Evolutionary conservation across 2,113 vertebrate genomes (phyloP).

Genomic region (Sylvietta virens): DNA sequence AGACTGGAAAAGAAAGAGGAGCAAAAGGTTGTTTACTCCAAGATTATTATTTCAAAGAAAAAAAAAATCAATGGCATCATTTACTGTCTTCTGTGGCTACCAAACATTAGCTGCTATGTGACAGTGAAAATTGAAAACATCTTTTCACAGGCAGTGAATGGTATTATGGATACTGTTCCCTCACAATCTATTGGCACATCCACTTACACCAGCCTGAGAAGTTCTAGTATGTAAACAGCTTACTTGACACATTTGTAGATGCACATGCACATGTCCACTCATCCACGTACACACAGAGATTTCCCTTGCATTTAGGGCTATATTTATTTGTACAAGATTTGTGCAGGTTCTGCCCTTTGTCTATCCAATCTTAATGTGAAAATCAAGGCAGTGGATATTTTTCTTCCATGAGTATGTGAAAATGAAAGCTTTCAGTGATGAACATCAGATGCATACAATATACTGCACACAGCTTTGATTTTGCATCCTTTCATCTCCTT

Average conservation of each 20-base stretch:
- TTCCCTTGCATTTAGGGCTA: background rate
- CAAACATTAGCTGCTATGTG: background rate
- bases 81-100: background rate
- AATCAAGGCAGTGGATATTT: background rate
- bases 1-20: background rate
- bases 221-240: background rate
- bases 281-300: background rate
- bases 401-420: background rate
- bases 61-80: background rate
- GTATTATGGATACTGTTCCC: background rate
- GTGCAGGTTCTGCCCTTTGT: background rate
- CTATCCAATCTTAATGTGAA: background rate
- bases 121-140: background rate
- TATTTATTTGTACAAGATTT: background rate
- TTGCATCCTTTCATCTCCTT: background rate
- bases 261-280: background rate
- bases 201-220: background rate
- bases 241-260: background rate
- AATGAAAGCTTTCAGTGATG: background rate
- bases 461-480: background rate
- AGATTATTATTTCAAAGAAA: background rate
- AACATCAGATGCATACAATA: rapidly evolving
- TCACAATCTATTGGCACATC: background rate
- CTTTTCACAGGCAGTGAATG: background rate
- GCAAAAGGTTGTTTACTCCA: background rate